Base-by-base conservation (phyloP, 2,797 vertebrate species). In the Sebastes nivosus region DNA sequence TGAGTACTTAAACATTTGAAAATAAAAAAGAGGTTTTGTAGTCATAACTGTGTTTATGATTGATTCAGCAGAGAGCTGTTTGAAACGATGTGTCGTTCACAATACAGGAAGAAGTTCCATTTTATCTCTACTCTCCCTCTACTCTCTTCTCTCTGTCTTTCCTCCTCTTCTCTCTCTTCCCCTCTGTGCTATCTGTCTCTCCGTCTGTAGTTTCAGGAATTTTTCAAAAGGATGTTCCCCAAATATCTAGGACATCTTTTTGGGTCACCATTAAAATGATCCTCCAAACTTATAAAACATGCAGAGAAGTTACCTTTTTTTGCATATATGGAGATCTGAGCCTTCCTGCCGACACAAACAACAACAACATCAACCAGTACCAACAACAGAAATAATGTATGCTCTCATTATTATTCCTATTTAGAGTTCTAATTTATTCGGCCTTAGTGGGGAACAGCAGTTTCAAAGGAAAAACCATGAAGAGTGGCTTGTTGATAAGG, bases 221-320 rank as follows among this genome's bases (percentile, higher is more conserved):
- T 86, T 92, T 93, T 93, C 89, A 93, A 92, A 92, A 90, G 90
- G 92, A 93, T 92, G 89, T 85, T 92, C 85, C 88, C 90, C 83
- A 93, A 93, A 93, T 95, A 96, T 96, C 93, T 96, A 94, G 95
- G 95, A 93, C 95, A 95, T 93, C 92, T 95, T 95, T 96, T 94
- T 95, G 90, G 95, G 95, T 95, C 95, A 95, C 88, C 91, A 90
- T 91, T 93, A 93, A 93, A 93, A 93, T 87, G 83, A 93, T 93
- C 85, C 54, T 67, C 83, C 84, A 92, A 94, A 94, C 93, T 94
- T 92, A 92, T 94, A 89, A 93, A 92, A 92, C 88, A 94, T 93
- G 94, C 87, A 92, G 87, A 87, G 82, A 93, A 93, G 93, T 94
- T 94, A 94, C 93, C 92, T 95, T 94, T 93, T 93, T 87, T 82